Base-by-base conservation (phyloP, 2,113 vertebrate species). In the Telmatochromis bifrenatus region DNA sequence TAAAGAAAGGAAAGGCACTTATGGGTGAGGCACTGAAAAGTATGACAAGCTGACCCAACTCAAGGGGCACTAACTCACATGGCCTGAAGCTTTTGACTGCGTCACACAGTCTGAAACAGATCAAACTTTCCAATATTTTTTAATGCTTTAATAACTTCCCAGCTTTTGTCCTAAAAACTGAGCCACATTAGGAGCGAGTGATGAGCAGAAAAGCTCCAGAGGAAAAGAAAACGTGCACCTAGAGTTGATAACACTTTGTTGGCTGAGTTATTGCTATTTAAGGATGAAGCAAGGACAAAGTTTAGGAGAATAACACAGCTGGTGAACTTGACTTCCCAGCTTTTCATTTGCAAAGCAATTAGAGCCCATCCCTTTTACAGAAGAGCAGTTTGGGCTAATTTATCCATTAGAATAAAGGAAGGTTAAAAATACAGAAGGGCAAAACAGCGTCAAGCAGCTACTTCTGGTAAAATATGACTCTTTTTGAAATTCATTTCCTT, bases 271-370 rank as follows among this genome's bases (percentile, higher is more conserved):
- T 13, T 77, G 39, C 7, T 51, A 19, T 77, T 51, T 77, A 33
- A 77, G 45, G 73, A 49, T 33, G 42, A 31, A 31, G 26, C 23
- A 51, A 51, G 26, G 73, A 77, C 73, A 77, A 77, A 51, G 45
- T 77, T 77, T 51, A 77, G 47, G 45, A 77, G 73, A 77, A 51
- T 13, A 51, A 51, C 45, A 51, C 45, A 77, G 73, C 45, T 77
- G 70, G 45, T 51, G 73, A 77, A 77, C 4, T 12, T 51, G 45
- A 31, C 73, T 51, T 77, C 26, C 73, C 10, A 77, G 28, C 73
- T 77, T 51, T 77, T 77, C 15, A 77, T 51, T 77, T 51, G 45
- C 73, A 77, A 49, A 31, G 73, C 83, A 93, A 90, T 93, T 86
- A 90, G 83, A 58, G 87, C 77, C 85, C 79, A 39, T 86, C 13